A percentile compares a stretch with the other conserved stretches of the same genome.
These are phyloP conservation scores for Amiota communis DNA, from an alignment of 2,888 invertebrate genomes.

Conservation along the genomic window DNA sequence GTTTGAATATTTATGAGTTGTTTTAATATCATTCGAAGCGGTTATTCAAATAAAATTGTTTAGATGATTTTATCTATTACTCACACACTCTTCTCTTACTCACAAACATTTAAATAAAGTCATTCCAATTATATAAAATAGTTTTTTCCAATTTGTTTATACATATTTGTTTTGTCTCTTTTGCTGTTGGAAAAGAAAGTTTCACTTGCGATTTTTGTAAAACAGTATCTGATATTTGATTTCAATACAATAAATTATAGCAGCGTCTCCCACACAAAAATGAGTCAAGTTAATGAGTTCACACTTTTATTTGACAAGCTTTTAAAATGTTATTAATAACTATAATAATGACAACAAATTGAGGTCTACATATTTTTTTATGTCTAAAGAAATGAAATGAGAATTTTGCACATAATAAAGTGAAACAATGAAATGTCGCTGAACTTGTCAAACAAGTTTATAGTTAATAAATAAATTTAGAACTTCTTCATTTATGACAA, in stretches of 20 bases:
- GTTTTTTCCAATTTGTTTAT: not conserved
- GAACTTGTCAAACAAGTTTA: constrained; percentile 23
- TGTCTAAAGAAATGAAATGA: not conserved
- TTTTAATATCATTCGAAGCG: too few relatives aligned
- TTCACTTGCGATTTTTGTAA: constrained; percentile 1
- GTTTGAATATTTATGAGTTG: too few relatives aligned
- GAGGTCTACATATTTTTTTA: not conserved
- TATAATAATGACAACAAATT: not conserved
- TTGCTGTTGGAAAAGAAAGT: constrained; percentile 6
- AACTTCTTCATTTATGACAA: constrained; percentile 1
- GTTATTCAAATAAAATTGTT: too few relatives aligned
- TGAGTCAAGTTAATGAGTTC: not conserved
- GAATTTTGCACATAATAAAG: not conserved
- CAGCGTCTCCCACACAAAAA: not conserved
- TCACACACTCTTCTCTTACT: too few relatives aligned
- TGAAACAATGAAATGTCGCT: constrained; percentile 7
- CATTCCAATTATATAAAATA: not conserved
- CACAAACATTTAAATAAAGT: too few relatives aligned
- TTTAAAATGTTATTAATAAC: constrained; percentile 4
- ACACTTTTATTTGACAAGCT: not conserved
- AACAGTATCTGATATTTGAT: too few relatives aligned
- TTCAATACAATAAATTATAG: not conserved
- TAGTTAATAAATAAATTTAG: constrained; percentile 6
- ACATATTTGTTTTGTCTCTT: not conserved
- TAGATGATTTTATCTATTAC: too few relatives aligned